Percentiles rank a stretch among this genome's conserved stretches.
Evolutionary conservation across 2,797 vertebrate species (phyloP).

Genomic region (Manis crassicaudata): DNA sequence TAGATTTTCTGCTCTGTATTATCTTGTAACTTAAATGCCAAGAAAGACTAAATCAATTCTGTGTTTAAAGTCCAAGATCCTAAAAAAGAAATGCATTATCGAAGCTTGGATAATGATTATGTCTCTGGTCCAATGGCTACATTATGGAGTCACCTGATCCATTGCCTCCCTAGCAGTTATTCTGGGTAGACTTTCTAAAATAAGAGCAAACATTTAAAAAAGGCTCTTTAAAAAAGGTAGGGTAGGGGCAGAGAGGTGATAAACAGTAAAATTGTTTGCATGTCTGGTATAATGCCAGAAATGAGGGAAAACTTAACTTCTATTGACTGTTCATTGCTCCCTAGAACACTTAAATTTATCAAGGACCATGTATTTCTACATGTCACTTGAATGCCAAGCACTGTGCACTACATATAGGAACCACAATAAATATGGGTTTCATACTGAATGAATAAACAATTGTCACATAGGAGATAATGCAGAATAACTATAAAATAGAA

Average conservation of each 20-base stretch:
- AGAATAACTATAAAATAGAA: background rate
- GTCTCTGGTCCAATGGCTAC: background rate
- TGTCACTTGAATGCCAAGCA: background rate
- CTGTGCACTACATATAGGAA: background rate
- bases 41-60: background rate
- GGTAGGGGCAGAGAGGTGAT: background rate
- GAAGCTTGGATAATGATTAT: background rate
- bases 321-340: background rate
- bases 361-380: background rate
- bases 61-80: constrained; percentile 13
- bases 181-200: background rate
- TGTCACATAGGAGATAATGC: background rate
- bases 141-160: background rate
- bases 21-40: background rate
- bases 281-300: background rate
- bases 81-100: background rate
- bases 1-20: background rate
- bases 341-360: background rate
- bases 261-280: background rate
- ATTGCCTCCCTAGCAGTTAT: background rate
- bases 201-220: background rate
- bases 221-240: background rate
- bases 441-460: background rate
- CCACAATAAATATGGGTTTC: background rate
- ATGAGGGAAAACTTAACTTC: background rate